Percentiles rank a stretch among this genome's conserved stretches.
Evolutionary conservation across 2,888 invertebrate genomes (phyloP).

Genomic region (Cephus rjabovi): DNA sequence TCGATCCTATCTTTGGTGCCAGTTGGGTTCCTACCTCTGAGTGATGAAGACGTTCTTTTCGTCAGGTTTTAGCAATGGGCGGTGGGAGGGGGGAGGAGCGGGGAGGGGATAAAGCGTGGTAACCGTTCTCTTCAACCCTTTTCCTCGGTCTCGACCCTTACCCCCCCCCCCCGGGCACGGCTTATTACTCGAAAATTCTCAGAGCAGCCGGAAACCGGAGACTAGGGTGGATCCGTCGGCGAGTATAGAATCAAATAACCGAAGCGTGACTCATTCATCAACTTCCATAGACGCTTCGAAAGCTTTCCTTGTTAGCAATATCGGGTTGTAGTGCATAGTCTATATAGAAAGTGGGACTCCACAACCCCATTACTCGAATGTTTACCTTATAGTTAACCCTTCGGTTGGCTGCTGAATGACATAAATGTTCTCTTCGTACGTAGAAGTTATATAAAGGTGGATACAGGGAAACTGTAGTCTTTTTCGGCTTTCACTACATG

Average conservation of each 20-base stretch:
- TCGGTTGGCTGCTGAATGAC: no score
- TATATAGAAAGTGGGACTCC: background rate
- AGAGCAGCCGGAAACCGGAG: conserved; percentile 11
- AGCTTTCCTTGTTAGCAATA: background rate
- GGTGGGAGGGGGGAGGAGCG: background rate
- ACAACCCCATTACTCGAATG: background rate
- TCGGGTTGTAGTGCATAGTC: background rate
- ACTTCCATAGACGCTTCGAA: background rate
- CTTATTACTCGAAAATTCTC: background rate
- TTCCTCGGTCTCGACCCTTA: background rate
- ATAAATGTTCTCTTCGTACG: no score
- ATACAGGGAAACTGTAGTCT: no score
- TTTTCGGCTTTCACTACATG: no score
- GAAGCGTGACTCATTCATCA: conserved; percentile 7
- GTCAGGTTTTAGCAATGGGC: background rate
- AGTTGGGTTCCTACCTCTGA: background rate
- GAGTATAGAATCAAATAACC: conserved; percentile 6
- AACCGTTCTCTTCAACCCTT: background rate
- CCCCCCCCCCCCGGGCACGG: no score
- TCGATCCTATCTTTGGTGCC: background rate
- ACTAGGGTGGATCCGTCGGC: conserved; percentile 15
- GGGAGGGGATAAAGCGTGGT: background rate
- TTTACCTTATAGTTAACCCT: background rate
- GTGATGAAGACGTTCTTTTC: background rate
- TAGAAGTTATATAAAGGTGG: no score